Conservation (phyloP, 2,888 invertebrate genomes). For the Clepsis dumicolana region DNA sequence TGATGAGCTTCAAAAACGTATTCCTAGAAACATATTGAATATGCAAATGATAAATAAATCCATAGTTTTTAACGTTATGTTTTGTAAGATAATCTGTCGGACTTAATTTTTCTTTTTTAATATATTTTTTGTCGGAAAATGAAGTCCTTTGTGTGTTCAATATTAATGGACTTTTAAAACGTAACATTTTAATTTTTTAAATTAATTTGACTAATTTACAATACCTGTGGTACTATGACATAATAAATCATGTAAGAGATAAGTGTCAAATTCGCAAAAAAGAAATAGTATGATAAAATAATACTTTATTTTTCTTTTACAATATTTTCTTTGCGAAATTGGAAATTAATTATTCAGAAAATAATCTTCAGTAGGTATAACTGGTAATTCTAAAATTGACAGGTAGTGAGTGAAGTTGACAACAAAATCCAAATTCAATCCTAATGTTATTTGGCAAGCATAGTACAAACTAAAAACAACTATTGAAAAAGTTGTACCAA, state of each 20-base stretch:
- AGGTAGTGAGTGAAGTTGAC: too few relatives aligned
- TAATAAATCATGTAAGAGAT: not conserved
- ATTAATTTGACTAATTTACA: not conserved
- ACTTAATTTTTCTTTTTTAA: not conserved
- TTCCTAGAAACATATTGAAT: not conserved
- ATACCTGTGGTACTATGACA: not conserved
- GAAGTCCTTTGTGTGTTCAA: not conserved
- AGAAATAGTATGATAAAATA: too few relatives aligned
- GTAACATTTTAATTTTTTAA: not conserved
- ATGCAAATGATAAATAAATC: not conserved
- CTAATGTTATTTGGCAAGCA: too few relatives aligned
- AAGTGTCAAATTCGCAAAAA: too few relatives aligned
- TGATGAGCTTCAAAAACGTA: not conserved
- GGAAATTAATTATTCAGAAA: too few relatives aligned
- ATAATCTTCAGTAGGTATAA: too few relatives aligned
- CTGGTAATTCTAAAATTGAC: too few relatives aligned
- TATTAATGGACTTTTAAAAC: not conserved
- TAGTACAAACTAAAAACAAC: too few relatives aligned
- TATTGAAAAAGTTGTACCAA: too few relatives aligned
- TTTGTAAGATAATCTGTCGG: not conserved
- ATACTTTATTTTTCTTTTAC: too few relatives aligned
- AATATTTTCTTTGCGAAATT: too few relatives aligned
- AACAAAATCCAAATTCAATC: too few relatives aligned
- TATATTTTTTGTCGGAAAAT: not conserved
- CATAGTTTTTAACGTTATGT: not conserved